Evolutionary conservation across 2,888 invertebrate genomes (phyloP).

Genomic region (Epirrita christyi): DNA sequence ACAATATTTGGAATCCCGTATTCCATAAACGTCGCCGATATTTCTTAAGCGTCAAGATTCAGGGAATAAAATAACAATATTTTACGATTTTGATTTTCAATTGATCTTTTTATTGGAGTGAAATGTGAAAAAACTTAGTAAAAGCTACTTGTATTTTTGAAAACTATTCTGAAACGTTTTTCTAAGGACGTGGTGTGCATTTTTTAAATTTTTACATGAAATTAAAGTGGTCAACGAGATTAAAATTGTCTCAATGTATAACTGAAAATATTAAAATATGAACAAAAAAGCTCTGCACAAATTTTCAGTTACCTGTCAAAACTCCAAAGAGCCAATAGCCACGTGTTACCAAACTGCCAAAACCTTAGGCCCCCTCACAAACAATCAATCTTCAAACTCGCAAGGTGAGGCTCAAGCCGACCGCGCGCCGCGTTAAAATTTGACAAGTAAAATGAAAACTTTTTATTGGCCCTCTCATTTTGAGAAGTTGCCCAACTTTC

Average conservation of each 20-base stretch:
- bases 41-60: constrained; percentile 28
- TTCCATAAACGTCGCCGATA: constrained; percentile 24
- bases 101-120: constrained; percentile 19
- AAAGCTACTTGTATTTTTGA: too few relatives aligned
- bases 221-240: too few relatives aligned
- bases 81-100: constrained; percentile 29
- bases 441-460: constrained; percentile 61
- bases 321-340: constrained; percentile 3
- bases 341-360: constrained; percentile 18
- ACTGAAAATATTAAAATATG: not conserved
- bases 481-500: constrained; percentile 34
- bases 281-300: not conserved
- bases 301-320: not conserved
- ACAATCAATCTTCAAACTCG: constrained; percentile 41
- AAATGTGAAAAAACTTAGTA: not conserved
- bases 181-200: too few relatives aligned
- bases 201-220: too few relatives aligned
- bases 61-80: constrained; percentile 31
- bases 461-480: constrained; percentile 59
- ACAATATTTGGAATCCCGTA: constrained; percentile 30
- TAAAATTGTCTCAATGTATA: too few relatives aligned
- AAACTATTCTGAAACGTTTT: too few relatives aligned
- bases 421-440: constrained; percentile 44
- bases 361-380: constrained; percentile 12
- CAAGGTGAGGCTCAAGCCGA: constrained; percentile 30